Percentiles rank a stretch among this genome's conserved stretches.
Evolutionary conservation across 2,113 vertebrate genomes (phyloP).

Genomic region (Capreolus pygargus): DNA sequence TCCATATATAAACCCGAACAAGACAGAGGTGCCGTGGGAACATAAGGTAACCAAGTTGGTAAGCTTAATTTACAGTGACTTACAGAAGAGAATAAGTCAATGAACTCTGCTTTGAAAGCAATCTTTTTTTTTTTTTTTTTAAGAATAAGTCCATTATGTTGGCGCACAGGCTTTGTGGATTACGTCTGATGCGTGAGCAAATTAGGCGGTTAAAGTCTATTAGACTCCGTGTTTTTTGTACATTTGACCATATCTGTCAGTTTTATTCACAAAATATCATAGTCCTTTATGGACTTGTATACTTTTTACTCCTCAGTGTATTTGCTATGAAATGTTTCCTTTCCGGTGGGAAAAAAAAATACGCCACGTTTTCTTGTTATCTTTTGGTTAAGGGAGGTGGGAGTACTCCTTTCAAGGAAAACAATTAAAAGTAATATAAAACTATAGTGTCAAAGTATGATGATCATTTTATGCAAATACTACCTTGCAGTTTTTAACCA

Average conservation of each 20-base stretch:
- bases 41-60: not conserved
- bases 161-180: not conserved
- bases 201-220: not conserved
- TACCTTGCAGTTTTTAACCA: slow-evolving; percentile 56
- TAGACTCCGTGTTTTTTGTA: not conserved
- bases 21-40: not conserved
- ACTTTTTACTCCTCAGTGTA: not conserved
- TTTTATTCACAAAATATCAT: slow-evolving; percentile 30
- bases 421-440: slow-evolving; percentile 56
- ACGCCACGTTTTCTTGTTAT: slow-evolving; percentile 28
- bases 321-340: slow-evolving; percentile 29
- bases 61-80: slow-evolving; percentile 13
- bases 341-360: slow-evolving; percentile 20
- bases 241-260: slow-evolving; percentile 41
- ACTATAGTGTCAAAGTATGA: slow-evolving; percentile 45
- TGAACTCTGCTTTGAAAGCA: not conserved
- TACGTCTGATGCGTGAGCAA: not conserved
- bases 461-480: slow-evolving; percentile 72
- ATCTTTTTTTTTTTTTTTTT: not conserved
- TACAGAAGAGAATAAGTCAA: not conserved
- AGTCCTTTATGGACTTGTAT: not conserved
- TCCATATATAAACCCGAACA: not conserved
- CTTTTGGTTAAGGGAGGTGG: slow-evolving; percentile 2
- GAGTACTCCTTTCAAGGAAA: not conserved
- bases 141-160: not conserved